These are phyloP conservation scores for Sebastes matsubarae DNA, from an alignment of 2,797 vertebrate genomes.

Conservation along the genomic window DNA sequence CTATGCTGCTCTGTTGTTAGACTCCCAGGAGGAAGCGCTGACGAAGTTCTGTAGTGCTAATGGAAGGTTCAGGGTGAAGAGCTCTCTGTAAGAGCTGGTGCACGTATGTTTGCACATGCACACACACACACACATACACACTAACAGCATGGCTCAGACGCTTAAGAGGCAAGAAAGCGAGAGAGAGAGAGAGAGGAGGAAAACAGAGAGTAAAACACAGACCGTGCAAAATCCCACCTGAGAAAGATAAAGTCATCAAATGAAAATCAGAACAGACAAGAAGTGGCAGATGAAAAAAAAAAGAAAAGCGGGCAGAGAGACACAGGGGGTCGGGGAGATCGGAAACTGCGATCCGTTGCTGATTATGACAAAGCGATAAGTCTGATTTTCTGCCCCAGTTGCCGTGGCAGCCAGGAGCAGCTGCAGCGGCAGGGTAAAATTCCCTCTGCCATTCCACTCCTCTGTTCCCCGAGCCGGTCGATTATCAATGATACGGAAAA, in stretches of 20 bases:
- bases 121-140: neutral
- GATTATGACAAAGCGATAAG: slow-evolving; percentile 71
- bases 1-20: neutral
- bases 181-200: neutral
- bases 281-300: neutral
- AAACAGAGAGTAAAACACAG: neutral
- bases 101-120: neutral
- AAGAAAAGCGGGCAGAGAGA: neutral
- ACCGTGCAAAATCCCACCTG: neutral
- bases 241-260: neutral
- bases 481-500: slow-evolving; percentile 75
- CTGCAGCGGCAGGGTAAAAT: slow-evolving; percentile 62
- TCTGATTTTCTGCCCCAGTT: slow-evolving; percentile 80
- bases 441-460: slow-evolving; percentile 42
- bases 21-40: neutral
- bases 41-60: neutral
- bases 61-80: neutral
- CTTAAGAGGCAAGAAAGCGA: neutral
- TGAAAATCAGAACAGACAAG: neutral
- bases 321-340: slow-evolving; percentile 22
- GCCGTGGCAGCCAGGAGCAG: slow-evolving; percentile 71
- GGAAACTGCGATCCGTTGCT: slow-evolving; percentile 36
- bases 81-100: neutral
- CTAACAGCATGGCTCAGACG: neutral
- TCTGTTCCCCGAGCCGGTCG: slow-evolving; percentile 58